Evolutionary conservation across 2,113 vertebrate genomes (phyloP).

Genomic region (Pyxicephalus adspersus): DNA sequence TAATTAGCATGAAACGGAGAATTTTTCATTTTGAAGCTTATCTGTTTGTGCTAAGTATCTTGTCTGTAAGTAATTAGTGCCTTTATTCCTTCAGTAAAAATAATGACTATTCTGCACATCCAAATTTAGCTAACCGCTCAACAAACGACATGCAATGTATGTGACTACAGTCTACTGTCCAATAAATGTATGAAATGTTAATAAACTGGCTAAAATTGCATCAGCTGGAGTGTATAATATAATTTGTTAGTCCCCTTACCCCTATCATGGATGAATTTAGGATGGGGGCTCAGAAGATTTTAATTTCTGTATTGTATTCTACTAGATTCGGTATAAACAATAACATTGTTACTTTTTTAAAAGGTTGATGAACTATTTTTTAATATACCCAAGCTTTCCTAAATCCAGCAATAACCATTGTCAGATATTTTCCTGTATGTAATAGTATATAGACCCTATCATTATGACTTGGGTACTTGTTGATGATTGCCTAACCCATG

Average conservation of each 20-base stretch:
- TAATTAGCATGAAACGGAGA: slow-evolving; percentile 86
- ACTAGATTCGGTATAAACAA: no score
- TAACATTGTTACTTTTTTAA: no score
- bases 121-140: slow-evolving; percentile 80
- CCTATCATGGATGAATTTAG: no score
- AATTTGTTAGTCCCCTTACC: slow-evolving; percentile 59
- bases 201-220: slow-evolving; percentile 71
- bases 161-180: slow-evolving; percentile 76
- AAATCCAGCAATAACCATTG: no score
- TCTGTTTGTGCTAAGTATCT: slow-evolving; percentile 88
- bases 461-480: no score
- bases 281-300: no score
- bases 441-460: no score
- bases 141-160: slow-evolving; percentile 70
- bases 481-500: no score
- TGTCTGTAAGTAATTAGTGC: slow-evolving; percentile 87
- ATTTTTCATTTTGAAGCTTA: slow-evolving; percentile 89
- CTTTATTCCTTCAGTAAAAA: slow-evolving; percentile 84
- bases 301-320: no score
- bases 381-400: no score
- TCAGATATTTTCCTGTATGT: no score
- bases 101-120: slow-evolving; percentile 83
- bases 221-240: slow-evolving; percentile 79
- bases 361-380: no score
- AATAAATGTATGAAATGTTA: slow-evolving; percentile 71